These are phyloP conservation scores for Cinclus cinclus DNA, from an alignment of 2,113 vertebrate species.

Conservation along the genomic window DNA sequence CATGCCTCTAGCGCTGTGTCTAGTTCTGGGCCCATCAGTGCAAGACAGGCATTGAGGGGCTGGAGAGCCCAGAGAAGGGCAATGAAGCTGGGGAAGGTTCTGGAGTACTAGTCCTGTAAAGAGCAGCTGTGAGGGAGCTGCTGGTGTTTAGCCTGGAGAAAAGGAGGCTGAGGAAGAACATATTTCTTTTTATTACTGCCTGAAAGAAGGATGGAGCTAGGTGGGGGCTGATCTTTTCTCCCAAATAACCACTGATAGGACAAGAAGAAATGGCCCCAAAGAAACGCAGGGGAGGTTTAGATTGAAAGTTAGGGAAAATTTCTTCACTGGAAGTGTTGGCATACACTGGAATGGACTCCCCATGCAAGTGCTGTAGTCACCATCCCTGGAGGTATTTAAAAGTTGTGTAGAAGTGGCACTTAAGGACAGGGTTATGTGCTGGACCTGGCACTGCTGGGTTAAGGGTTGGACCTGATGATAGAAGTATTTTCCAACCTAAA, in stretches of 20 bases:
- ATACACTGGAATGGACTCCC: not conserved
- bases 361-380: not conserved
- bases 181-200: not conserved
- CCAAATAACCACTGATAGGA: not conserved
- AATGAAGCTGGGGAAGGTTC: not conserved
- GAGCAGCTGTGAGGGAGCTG: not conserved
- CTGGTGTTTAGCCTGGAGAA: rapidly evolving
- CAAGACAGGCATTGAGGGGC: too few relatives aligned
- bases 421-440: not conserved
- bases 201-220: not conserved
- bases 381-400: not conserved
- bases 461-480: not conserved
- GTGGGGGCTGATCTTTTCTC: not conserved
- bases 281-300: not conserved
- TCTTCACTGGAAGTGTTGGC: not conserved
- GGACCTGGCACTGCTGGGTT: not conserved
- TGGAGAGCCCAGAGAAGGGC: not conserved
- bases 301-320: not conserved
- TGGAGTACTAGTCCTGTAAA: not conserved
- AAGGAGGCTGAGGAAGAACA: not conserved
- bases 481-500: not conserved
- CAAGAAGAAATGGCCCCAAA: not conserved
- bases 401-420: not conserved
- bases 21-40: rapidly evolving
- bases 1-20: rapidly evolving